A percentile compares a stretch with the other conserved stretches of the same genome.
Conservation (phyloP, 1,140 invertebrate genomes). For the Cecropterus lyciades region DNA sequence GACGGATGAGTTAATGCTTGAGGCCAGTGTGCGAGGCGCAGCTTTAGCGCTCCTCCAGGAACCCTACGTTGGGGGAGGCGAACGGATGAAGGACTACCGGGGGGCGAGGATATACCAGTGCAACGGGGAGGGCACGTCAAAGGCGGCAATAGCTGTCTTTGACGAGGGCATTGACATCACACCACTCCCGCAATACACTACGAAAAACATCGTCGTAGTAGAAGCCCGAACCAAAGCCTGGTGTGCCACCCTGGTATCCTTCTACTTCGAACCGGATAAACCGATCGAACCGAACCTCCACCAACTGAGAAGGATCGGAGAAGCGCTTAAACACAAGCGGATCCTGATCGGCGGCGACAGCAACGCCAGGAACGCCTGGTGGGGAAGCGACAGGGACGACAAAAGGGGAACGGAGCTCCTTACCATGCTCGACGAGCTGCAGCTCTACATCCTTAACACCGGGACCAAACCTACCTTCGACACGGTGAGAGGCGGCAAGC, state of each 20-base stretch:
- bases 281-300: neutral
- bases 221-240: neutral
- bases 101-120: constrained; percentile 6
- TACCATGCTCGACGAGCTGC: neutral
- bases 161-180: neutral
- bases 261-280: neutral
- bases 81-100: neutral
- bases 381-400: neutral
- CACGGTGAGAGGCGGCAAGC: neutral
- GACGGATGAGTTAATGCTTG: neutral
- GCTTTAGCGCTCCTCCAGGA: neutral
- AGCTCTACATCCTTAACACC: neutral
- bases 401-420: neutral
- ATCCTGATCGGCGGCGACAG: neutral
- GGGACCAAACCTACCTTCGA: constrained; percentile 1
- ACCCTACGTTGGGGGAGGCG: neutral
- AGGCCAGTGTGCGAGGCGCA: neutral
- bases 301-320: neutral
- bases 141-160: constrained; percentile 4
- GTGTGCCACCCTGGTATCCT: neutral
- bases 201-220: neutral
- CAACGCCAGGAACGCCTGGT: constrained; percentile 5
- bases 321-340: neutral
- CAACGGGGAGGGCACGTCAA: neutral
- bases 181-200: neutral